Evolutionary conservation across 1,140 invertebrate species (phyloP).

Genomic region (Drosophila lowei): DNA sequence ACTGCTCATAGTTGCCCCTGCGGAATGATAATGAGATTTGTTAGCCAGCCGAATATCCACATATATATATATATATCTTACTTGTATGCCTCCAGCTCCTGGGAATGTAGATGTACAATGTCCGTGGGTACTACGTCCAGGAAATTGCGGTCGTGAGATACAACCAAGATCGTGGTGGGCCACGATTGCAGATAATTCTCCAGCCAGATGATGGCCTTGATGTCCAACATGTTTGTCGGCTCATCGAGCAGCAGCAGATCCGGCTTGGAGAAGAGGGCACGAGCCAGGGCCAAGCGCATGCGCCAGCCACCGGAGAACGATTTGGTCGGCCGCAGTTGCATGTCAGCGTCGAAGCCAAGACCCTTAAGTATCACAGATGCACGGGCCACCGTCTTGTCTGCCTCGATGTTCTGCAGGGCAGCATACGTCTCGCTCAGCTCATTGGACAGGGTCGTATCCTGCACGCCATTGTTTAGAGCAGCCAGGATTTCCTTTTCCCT

Average conservation of each 20-base stretch:
- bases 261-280: slow-evolving; percentile 97
- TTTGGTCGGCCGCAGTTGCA: slow-evolving; percentile 94
- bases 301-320: slow-evolving; percentile 99
- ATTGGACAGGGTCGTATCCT: slow-evolving; percentile 86
- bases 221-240: slow-evolving; percentile 99
- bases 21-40: slow-evolving; percentile 6
- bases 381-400: slow-evolving; percentile 96
- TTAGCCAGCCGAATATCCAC: background rate
- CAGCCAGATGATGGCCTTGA: slow-evolving; percentile 99
- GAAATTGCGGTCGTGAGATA: slow-evolving; percentile 99
- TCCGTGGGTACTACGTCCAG: slow-evolving; percentile 98
- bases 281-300: slow-evolving; percentile 97
- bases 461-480: slow-evolving; percentile 86
- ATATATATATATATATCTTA: slow-evolving; percentile 65
- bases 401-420: slow-evolving; percentile 95
- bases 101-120: slow-evolving; percentile 96
- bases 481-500: slow-evolving; percentile 89
- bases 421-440: slow-evolving; percentile 94
- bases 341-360: slow-evolving; percentile 95
- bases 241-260: slow-evolving; percentile 93
- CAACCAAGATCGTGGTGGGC: slow-evolving; percentile 97
- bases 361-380: slow-evolving; percentile 96
- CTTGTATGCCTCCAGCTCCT: slow-evolving; percentile 94
- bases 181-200: slow-evolving; percentile 98
- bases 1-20: slow-evolving; percentile 97